Evolutionary conservation across 1,140 invertebrate species (phyloP).

Genomic region (Drosophila parabipectinata): DNA sequence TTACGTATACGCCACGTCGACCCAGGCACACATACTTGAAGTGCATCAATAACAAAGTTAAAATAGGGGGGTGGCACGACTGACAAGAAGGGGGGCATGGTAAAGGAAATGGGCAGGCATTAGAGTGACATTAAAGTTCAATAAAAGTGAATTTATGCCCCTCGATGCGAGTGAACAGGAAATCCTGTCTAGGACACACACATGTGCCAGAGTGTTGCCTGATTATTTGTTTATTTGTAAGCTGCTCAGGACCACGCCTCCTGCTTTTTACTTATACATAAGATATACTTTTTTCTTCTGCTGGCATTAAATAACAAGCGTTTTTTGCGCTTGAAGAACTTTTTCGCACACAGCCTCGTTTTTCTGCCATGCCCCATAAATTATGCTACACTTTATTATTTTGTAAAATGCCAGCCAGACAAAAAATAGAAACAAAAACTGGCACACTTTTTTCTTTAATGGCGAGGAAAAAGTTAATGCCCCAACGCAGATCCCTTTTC

Average conservation of each 20-base stretch:
- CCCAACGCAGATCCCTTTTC: slow-evolving; percentile 18
- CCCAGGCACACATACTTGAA: slow-evolving; percentile 24
- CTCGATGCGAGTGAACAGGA: slow-evolving; percentile 40
- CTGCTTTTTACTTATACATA: not conserved
- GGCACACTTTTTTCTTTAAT: slow-evolving; percentile 36
- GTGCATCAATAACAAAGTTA: slow-evolving; percentile 51
- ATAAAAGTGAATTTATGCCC: slow-evolving; percentile 68
- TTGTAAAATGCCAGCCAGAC: slow-evolving; percentile 52
- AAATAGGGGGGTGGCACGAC: not conserved
- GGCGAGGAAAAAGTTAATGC: slow-evolving; percentile 40
- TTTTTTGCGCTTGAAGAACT: slow-evolving; percentile 61
- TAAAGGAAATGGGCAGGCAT: slow-evolving; percentile 43
- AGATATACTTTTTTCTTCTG: slow-evolving; percentile 9
- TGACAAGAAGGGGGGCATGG: not conserved
- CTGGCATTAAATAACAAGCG: slow-evolving; percentile 62
- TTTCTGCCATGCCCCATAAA: slow-evolving; percentile 54
- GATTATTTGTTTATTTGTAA: slow-evolving; percentile 69
- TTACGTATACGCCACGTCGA: slow-evolving; percentile 20
- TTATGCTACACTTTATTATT: slow-evolving; percentile 76
- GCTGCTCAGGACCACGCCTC: slow-evolving; percentile 1
- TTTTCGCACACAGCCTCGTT: slow-evolving; percentile 23
- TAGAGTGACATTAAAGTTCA: slow-evolving; percentile 69
- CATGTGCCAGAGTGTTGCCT: slow-evolving; percentile 28
- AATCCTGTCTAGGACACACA: slow-evolving; percentile 24
- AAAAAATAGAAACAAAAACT: slow-evolving; percentile 32